These are phyloP conservation scores for Bubalus kerabau DNA, from an alignment of 2,113 vertebrate genomes.

Conservation along the genomic window DNA sequence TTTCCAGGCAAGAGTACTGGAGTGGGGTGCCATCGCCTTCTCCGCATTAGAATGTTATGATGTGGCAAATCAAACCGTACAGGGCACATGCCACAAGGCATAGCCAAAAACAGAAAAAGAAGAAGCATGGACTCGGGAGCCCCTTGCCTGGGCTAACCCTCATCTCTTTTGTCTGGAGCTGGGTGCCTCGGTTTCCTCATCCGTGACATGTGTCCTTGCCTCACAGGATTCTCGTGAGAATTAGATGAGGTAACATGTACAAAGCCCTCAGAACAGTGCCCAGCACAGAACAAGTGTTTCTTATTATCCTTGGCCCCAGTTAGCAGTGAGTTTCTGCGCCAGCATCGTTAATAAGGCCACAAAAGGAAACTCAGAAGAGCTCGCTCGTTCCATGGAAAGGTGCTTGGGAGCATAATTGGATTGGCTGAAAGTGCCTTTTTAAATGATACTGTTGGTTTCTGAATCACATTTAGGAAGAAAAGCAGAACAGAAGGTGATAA, in stretches of 20 bases:
- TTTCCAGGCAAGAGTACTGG: too few species aligned
- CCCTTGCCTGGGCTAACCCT: not conserved
- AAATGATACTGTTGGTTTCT: slow-evolving; percentile 39
- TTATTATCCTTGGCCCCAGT: slow-evolving; percentile 13
- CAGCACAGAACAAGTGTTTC: not conserved
- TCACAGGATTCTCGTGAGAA: not conserved
- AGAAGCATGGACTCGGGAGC: not conserved
- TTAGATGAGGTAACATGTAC: not conserved
- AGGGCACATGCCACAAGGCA: not conserved
- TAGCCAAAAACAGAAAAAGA: not conserved
- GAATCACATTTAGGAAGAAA: slow-evolving; percentile 63
- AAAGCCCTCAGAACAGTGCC: not conserved
- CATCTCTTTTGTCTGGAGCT: not conserved
- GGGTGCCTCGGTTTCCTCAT: slow-evolving; percentile 28
- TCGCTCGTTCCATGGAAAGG: not conserved
- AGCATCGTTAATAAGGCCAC: not conserved
- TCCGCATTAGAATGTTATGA: too few species aligned
- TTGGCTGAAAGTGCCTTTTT: slow-evolving; percentile 55
- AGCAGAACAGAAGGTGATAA: slow-evolving; percentile 73
- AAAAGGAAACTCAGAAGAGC: not conserved
- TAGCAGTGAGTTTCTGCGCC: not conserved
- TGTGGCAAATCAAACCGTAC: too few species aligned
- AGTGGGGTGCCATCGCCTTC: too few species aligned
- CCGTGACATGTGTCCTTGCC: not conserved
- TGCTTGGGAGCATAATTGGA: slow-evolving; percentile 26